A percentile compares a stretch with the other conserved stretches of the same genome.
phyloP scores from a whole-genome alignment of 2,888 invertebrate species.

The Lepidocyrtinus sp. region DNA sequence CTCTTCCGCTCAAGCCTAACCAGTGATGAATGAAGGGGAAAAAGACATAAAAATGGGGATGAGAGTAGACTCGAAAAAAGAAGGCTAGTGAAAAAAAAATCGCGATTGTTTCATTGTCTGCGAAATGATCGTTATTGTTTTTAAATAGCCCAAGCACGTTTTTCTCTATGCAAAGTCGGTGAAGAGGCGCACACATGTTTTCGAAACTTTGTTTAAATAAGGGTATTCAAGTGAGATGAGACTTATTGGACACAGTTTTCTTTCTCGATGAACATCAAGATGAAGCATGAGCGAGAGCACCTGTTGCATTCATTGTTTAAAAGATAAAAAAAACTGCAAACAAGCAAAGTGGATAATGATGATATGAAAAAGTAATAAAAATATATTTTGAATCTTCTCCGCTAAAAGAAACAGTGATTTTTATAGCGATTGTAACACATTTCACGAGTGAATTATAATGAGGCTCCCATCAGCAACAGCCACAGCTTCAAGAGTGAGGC shows the following conservation, averaged over 20 bases:
- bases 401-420: neutral
- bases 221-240: neutral
- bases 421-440: conserved; percentile 52
- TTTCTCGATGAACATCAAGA: neutral
- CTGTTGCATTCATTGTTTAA: conserved; percentile 6
- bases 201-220: neutral
- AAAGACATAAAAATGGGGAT: neutral
- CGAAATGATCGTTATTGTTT: conserved; percentile 5
- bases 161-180: conserved; percentile 7
- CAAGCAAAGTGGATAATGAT: neutral
- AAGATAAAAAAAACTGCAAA: neutral
- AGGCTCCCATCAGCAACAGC: conserved; percentile 49
- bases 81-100: conserved; percentile 37
- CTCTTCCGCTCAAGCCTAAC: conserved; percentile 38
- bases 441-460: conserved; percentile 60
- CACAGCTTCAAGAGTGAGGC: conserved; percentile 23
- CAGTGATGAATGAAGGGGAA: conserved; percentile 37
- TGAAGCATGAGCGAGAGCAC: neutral
- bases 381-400: neutral
- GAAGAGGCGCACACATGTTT: conserved; percentile 24
- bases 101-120: neutral
- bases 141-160: conserved; percentile 47
- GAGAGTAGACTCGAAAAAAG: conserved; percentile 23
- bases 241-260: too few species aligned
- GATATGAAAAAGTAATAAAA: neutral